These are phyloP conservation scores for Drosophila differens DNA, from an alignment of 2,888 invertebrate genomes.

Conservation along the genomic window DNA sequence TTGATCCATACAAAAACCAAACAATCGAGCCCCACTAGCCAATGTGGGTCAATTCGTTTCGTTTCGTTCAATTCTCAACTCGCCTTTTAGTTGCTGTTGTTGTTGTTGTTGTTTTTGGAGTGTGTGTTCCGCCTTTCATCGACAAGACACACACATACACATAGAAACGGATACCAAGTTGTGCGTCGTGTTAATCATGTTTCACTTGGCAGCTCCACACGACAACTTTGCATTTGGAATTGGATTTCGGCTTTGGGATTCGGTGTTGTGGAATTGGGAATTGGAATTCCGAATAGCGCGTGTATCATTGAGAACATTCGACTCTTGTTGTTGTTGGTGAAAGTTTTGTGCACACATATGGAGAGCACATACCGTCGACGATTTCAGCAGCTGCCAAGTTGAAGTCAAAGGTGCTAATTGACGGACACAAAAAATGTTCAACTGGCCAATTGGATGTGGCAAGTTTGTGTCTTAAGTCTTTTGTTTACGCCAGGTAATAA, in stretches of 20 bases:
- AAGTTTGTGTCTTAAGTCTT: constrained; percentile 68
- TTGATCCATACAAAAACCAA: constrained; percentile 24
- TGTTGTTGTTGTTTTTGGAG: constrained; percentile 21
- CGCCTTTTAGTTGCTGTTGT: constrained; percentile 31
- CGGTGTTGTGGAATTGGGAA: constrained; percentile 30
- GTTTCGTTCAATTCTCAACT: constrained; percentile 58
- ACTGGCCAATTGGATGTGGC: constrained; percentile 29
- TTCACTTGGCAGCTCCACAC: constrained; percentile 63
- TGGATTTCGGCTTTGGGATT: constrained; percentile 45
- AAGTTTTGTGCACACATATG: constrained; percentile 48
- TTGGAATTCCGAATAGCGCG: constrained; percentile 48
- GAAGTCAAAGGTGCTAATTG: constrained; percentile 71
- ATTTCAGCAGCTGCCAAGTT: constrained; percentile 45
- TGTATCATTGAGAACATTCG: constrained; percentile 63
- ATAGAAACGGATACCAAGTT: constrained; percentile 55
- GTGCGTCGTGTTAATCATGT: constrained; percentile 78
- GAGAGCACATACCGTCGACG: constrained; percentile 24
- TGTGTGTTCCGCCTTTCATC: constrained; percentile 61
- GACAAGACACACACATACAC: constrained; percentile 25
- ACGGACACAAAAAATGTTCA: constrained; percentile 19
- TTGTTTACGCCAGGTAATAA: constrained; percentile 39
- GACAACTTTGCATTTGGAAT: constrained; percentile 75
- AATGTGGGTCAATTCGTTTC: constrained; percentile 68
- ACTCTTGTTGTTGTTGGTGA: constrained; percentile 49
- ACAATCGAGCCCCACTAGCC: constrained; percentile 33